These are phyloP conservation scores for Tipula unca DNA, from an alignment of 2,888 invertebrate genomes.

Conservation along the genomic window DNA sequence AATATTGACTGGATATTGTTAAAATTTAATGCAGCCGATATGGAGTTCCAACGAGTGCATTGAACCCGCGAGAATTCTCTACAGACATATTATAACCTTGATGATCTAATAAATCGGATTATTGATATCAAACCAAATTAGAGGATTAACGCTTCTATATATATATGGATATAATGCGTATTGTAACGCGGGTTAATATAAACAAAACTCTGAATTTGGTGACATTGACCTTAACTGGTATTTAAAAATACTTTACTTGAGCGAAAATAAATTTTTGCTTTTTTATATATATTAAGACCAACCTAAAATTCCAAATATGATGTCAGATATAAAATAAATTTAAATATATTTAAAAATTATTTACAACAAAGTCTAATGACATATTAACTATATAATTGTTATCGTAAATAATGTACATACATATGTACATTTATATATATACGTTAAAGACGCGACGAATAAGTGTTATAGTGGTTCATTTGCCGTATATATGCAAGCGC, in stretches of 20 bases:
- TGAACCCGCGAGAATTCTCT: not conserved
- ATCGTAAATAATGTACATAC: not conserved
- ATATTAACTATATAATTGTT: not conserved
- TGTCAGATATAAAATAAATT: not conserved
- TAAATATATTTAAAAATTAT: not conserved
- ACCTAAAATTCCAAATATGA: not conserved
- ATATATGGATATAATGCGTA: too few relatives aligned
- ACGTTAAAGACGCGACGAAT: not conserved
- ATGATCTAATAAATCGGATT: too few relatives aligned
- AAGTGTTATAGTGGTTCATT: not conserved
- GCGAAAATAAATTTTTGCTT: not conserved
- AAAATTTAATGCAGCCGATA: not conserved
- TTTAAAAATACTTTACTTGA: not conserved
- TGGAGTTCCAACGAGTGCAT: not conserved
- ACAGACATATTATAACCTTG: not conserved
- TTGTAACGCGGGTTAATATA: too few relatives aligned
- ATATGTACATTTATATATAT: too few relatives aligned
- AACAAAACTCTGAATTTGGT: not conserved
- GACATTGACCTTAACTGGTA: not conserved
- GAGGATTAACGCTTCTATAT: too few relatives aligned
- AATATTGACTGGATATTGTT: not conserved
- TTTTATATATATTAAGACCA: not conserved
- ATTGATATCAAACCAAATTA: too few relatives aligned
- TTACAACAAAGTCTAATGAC: not conserved
- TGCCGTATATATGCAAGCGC: not conserved